phyloP scores from a whole-genome alignment of 2,797 vertebrate genomes.

The Melanotaenia pygmaea region DNA sequence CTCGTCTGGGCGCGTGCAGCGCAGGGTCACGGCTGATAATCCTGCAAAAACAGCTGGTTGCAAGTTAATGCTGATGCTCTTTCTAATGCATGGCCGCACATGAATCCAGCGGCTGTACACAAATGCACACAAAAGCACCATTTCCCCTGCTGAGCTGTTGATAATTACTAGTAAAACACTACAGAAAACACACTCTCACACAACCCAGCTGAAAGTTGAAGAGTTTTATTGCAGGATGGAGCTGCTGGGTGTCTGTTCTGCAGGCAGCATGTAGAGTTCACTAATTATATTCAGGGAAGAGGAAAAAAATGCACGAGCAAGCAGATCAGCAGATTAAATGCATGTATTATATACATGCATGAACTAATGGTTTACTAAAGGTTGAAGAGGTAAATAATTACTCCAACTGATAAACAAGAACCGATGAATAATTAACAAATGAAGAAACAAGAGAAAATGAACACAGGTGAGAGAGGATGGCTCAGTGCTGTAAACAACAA shows the following conservation, averaged over 20 bases:
- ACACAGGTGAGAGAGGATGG: constrained; percentile 39
- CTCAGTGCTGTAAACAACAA: constrained; percentile 5
- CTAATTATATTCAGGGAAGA: constrained; percentile 37
- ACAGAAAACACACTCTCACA: constrained; percentile 43
- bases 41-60: constrained; percentile 57
- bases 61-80: constrained; percentile 22
- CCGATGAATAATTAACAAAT: constrained; percentile 38
- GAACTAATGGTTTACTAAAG: constrained; percentile 10
- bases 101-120: neutral
- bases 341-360: constrained; percentile 1
- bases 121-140: constrained; percentile 16
- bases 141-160: constrained; percentile 52
- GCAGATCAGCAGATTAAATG: constrained; percentile 19
- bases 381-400: constrained; percentile 35
- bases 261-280: constrained; percentile 36
- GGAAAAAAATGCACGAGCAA: neutral
- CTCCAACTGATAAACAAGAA: constrained; percentile 35
- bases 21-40: constrained; percentile 24
- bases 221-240: constrained; percentile 40
- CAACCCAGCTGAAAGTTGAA: constrained; percentile 2
- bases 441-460: constrained; percentile 32
- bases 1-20: constrained; percentile 2
- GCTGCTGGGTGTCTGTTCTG: constrained; percentile 45
- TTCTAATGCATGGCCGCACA: constrained; percentile 6
- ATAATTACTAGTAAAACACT: constrained; percentile 68